Base-by-base conservation (phyloP, 2,113 vertebrate species). In the Rostratula benghalensis region DNA sequence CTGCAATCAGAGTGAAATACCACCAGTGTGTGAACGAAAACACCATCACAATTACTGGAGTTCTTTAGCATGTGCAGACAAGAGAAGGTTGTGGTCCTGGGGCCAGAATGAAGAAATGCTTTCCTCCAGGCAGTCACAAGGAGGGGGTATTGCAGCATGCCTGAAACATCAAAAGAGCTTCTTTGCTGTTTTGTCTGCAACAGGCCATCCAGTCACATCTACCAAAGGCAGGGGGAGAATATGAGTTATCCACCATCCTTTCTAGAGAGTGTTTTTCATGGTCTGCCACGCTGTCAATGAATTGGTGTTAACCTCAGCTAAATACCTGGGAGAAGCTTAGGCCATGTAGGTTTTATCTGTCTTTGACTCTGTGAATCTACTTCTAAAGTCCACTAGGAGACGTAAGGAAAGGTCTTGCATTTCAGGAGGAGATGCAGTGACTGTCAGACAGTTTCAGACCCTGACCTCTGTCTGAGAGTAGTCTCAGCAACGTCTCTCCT, bases 111-210 rank as follows among this genome's bases (percentile, higher is more conserved):
- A 51, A 56, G 90, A 39, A 60, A 5, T 54, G 39, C 57, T 92
- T 83, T 93, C 68, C 83, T 96, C 22, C 33, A 23, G 31, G 73
- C 80, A 68, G 90, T 87, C 95, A 93, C 90, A 87, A 90, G 95
- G 93, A 96, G 93, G 92, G 68, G 73, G 21, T 95, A 17, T 95
- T 96, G 92, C n/a, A n/a, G n/a, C n/a, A n/a, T n/a, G n/a, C n/a
- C n/a, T n/a, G n/a, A n/a, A n/a, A n/a, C n/a, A n/a, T n/a, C n/a
- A n/a, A n/a, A n/a, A n/a, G n/a, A n/a, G n/a, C n/a, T n/a, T 46
- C 30, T 76, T 85, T 8, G 1, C 46, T 83, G 51, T 39, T 81
- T 81, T 77, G 54, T 41, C 25, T 88, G 68, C 67, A 25, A 5
- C 39, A 74, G 56, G 27, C 35, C 3, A 2, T 12, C 43, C 4